Base-by-base conservation (phyloP, 2,888 invertebrate species). In the Stenotaenia linearis region DNA sequence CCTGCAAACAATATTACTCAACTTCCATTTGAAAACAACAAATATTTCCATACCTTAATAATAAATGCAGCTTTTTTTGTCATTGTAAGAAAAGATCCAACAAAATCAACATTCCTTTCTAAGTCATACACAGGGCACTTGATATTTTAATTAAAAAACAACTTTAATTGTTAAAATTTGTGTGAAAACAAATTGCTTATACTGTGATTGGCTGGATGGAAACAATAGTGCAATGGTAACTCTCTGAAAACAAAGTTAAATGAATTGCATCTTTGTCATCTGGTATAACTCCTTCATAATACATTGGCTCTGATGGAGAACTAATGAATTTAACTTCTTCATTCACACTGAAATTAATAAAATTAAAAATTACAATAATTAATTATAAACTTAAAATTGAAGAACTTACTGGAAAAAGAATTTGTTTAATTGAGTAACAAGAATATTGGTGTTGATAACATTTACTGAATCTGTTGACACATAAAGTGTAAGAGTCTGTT, bases 101-200 rank as follows among this genome's bases (percentile, higher is more conserved):
- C 90, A 83, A 91, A 94, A 80, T 91, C 88, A 9, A 94, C 91
- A 83, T 93, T 93, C 79, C 90, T 88, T 82, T 93, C 92, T 80
- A 92, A 89, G 85, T 95, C 95, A 84, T 92, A 92, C 0, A 95
- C 92, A 10, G 95, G 95, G 85, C 95, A 95, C 94, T 95, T 85
- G 77, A 89, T 89, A 81, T 81, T 81, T 81, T 80, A 30, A 10
- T 56, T 50, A 56, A 74, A 1, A 76, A 6, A 75, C 9, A 10
- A 78, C 78, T 15, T n/a, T n/a, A 1, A 10, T 25, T 61, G 25
- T 12, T 5, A 7, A 12, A 18, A 35, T 76, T 32, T 12, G 7
- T 23, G n/a, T 25, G 4, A 35, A 6, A 15, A 5, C 23, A 1
- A 28, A 28, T 7, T 3, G 3, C 3, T 12, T 89, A 89, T 84